phyloP scores from a whole-genome alignment of 2,888 invertebrate species.

The Pyralis farinalis region DNA sequence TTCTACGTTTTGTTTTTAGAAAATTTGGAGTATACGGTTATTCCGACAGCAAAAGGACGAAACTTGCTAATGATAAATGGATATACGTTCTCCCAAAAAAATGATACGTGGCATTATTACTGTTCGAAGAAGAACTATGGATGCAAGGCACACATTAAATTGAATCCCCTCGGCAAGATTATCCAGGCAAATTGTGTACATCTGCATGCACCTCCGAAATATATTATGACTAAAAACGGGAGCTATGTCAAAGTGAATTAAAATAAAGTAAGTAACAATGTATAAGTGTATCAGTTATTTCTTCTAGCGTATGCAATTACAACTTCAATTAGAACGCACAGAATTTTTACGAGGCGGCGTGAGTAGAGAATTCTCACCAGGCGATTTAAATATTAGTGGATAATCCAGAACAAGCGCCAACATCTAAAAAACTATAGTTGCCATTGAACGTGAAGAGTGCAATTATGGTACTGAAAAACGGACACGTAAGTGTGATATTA shows the following conservation, averaged over 20 bases:
- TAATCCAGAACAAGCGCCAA: no score
- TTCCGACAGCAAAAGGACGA: constrained; percentile 26
- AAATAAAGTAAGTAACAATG: no score
- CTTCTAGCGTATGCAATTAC: no score
- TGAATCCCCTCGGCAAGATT: constrained; percentile 13
- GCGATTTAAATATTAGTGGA: no score
- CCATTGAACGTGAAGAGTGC: no score
- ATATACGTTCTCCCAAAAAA: constrained; percentile 28
- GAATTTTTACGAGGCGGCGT: no score
- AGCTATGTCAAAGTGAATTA: neutral
- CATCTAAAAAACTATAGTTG: no score
- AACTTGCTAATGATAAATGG: constrained; percentile 24
- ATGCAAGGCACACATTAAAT: constrained; percentile 29
- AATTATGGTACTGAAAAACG: no score
- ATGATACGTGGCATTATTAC: constrained; percentile 21
- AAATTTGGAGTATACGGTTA: constrained; percentile 18
- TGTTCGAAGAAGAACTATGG: constrained; percentile 29
- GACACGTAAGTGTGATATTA: no score
- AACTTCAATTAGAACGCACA: no score
- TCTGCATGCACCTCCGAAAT: neutral
- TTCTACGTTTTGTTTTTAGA: neutral
- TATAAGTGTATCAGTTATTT: no score
- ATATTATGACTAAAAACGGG: neutral
- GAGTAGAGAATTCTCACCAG: no score
- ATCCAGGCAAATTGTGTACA: neutral